phyloP scores from a whole-genome alignment of 1,140 invertebrate species.

The Sipha flava region DNA sequence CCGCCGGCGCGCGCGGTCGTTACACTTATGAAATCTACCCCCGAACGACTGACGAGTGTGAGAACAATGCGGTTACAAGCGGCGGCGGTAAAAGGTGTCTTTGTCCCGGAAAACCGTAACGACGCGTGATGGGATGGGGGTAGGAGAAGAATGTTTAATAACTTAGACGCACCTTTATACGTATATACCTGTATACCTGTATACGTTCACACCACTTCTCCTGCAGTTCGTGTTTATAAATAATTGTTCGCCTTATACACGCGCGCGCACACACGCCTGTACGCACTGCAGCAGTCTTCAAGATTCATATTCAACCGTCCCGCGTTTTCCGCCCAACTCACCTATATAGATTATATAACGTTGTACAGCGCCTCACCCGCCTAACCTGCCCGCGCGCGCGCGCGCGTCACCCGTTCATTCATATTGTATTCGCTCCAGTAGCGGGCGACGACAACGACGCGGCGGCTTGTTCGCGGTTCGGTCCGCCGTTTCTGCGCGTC shows the following conservation, averaged over 20 bases:
- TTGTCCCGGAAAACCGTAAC: not conserved
- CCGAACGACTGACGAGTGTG: not conserved
- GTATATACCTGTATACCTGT: no score
- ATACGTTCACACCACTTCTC: not conserved
- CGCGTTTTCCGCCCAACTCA: no score
- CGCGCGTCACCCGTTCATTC: not conserved
- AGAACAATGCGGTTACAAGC: not conserved
- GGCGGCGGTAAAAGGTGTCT: not conserved
- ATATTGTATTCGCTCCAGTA: no score
- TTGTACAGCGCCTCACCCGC: no score
- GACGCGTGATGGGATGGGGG: no score
- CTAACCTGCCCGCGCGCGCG: not conserved
- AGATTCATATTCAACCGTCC: not conserved
- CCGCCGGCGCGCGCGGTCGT: no score
- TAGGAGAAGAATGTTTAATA: slow-evolving; percentile 17
- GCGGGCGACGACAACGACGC: no score
- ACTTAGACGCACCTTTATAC: slow-evolving; percentile 4
- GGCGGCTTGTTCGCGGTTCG: no score
- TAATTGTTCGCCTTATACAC: not conserved
- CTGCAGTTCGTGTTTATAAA: not conserved
- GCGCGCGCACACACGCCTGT: not conserved
- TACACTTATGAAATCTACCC: not conserved
- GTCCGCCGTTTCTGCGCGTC: no score
- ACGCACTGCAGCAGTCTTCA: not conserved
- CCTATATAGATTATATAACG: no score